Conservation (phyloP, 2,888 invertebrate species). For the Drosophila sordidula region DNA sequence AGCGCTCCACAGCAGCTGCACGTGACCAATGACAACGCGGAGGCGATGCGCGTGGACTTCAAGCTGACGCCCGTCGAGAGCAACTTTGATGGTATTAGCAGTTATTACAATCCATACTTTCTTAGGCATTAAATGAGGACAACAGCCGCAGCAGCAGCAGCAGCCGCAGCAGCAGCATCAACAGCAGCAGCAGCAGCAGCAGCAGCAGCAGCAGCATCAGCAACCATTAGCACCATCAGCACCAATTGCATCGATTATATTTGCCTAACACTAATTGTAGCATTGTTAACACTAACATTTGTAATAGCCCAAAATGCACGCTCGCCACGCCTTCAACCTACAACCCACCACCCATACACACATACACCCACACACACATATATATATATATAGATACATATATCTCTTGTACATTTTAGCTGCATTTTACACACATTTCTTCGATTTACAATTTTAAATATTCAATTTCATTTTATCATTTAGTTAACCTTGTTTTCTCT, state of each 20-base stretch:
- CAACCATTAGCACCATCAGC: slow-evolving; percentile 21
- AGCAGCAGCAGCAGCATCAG: background rate
- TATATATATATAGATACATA: background rate
- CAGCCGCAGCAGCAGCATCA: slow-evolving; percentile 18
- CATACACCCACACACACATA: background rate
- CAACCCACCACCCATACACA: slow-evolving; percentile 1
- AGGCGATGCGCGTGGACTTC: slow-evolving; percentile 83
- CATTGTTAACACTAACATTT: slow-evolving; percentile 34
- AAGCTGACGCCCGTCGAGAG: slow-evolving; percentile 82
- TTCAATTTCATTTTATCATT: slow-evolving; percentile 10
- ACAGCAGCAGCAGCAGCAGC: background rate
- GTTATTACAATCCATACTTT: slow-evolving; percentile 84
- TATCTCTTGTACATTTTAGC: slow-evolving; percentile 6
- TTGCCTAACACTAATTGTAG: slow-evolving; percentile 9
- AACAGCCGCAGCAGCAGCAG: background rate
- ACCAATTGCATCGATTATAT: slow-evolving; percentile 23
- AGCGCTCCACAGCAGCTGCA: slow-evolving; percentile 84
- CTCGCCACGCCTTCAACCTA: slow-evolving; percentile 7
- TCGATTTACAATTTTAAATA: too few relatives aligned
- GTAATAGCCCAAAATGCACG: slow-evolving; percentile 5
- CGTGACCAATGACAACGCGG: slow-evolving; percentile 83
- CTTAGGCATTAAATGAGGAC: slow-evolving; percentile 77
- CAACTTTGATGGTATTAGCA: slow-evolving; percentile 84
- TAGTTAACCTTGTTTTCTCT: background rate
- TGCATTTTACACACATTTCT: background rate